Percentiles rank a stretch among this genome's conserved stretches.
Evolutionary conservation across 1,140 invertebrate genomes (phyloP).

Genomic region (Melanaphis sacchari): DNA sequence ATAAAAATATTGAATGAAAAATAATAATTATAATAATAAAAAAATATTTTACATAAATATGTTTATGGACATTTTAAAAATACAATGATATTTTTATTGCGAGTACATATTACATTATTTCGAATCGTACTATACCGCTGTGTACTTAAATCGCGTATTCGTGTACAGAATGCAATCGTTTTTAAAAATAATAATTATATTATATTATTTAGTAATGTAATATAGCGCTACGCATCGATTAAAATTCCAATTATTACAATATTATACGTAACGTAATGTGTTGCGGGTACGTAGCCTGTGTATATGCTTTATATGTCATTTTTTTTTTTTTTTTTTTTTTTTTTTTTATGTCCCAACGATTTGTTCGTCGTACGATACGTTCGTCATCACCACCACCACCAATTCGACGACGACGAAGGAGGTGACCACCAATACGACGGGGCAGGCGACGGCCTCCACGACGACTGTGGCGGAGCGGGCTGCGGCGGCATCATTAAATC

Average conservation of each 20-base stretch:
- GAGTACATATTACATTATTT: too few species aligned
- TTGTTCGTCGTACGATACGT: not conserved
- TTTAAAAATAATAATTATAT: not conserved
- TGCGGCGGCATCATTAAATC: not conserved
- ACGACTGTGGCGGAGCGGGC: not conserved
- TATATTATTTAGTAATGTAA: too few species aligned
- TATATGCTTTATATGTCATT: not conserved
- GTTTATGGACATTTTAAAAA: not conserved
- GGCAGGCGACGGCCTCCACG: not conserved
- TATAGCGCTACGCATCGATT: too few species aligned
- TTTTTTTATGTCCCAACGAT: too few species aligned
- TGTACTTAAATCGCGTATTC: not conserved
- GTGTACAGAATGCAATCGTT: not conserved
- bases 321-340: too few species aligned
- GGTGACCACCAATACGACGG: not conserved
- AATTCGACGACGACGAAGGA: not conserved
- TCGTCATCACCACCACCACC: not conserved
- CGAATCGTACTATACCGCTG: not conserved
- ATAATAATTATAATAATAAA: not conserved
- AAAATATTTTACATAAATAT: not conserved
- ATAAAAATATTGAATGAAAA: not conserved
- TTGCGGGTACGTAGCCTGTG: not conserved
- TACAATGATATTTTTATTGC: not conserved
- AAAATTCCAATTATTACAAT: too few species aligned
- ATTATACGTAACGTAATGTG: not conserved